Conservation (phyloP, 2,113 vertebrate species). For the Tenebrosternarchus preto region DNA sequence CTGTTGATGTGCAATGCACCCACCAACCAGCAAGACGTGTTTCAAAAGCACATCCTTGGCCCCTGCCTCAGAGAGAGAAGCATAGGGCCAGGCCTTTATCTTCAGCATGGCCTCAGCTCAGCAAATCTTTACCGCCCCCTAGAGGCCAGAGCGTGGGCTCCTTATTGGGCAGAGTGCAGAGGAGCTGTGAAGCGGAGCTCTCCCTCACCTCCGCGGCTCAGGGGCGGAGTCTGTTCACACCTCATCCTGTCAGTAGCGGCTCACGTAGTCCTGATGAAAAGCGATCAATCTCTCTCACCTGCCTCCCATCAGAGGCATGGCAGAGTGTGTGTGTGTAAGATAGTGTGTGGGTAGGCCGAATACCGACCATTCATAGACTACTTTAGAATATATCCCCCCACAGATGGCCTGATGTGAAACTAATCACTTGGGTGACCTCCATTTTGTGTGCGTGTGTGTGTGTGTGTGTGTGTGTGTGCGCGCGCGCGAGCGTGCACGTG, state of each 20-base stretch:
- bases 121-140: constrained; percentile 16
- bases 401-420: constrained; percentile 6
- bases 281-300: constrained; percentile 9
- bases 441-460: background rate
- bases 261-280: background rate
- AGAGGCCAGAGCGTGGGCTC: constrained; percentile 1
- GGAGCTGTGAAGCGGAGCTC: background rate
- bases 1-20: too few relatives aligned
- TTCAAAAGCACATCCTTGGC: background rate
- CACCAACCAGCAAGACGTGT: background rate
- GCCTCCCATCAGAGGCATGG: background rate
- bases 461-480: constrained; percentile 42
- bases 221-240: background rate
- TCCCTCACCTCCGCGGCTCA: background rate
- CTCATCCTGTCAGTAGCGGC: constrained; percentile 4
- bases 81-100: background rate
- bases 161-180: background rate
- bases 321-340: background rate
- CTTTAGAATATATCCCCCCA: constrained; percentile 29
- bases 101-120: background rate
- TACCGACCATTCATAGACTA: constrained; percentile 1
- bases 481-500: constrained; percentile 5
- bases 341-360: background rate
- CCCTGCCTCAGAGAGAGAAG: background rate
- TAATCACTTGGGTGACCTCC: background rate